Percentiles rank a stretch among this genome's conserved stretches.
These are phyloP conservation scores for Diploptera punctata DNA, from an alignment of 2,888 invertebrate species.

Conservation along the genomic window DNA sequence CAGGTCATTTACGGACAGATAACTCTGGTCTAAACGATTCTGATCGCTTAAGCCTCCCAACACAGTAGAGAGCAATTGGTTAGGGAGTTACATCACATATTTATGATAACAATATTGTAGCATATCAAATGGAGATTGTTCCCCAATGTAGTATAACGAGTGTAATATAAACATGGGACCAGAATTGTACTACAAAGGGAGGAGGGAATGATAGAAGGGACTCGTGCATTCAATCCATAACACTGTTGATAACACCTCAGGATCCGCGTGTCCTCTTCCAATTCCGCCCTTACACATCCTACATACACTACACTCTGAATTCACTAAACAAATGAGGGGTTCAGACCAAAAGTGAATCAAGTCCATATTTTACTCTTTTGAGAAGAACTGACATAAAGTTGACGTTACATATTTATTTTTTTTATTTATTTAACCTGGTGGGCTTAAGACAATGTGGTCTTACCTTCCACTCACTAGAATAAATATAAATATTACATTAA, in stretches of 20 bases:
- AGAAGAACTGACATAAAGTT: no score
- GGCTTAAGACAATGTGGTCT: no score
- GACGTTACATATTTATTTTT: no score
- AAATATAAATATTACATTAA: no score
- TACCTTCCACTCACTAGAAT: no score
- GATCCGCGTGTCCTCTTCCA: not conserved
- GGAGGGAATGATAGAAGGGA: not conserved
- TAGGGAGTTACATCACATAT: conserved; percentile 2
- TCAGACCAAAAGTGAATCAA: no score
- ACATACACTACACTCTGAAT: no score
- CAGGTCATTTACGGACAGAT: not conserved
- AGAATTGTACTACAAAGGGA: not conserved
- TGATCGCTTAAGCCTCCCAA: conserved; percentile 12
- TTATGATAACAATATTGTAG: conserved; percentile 21
- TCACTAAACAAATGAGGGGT: no score
- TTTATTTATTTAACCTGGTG: no score
- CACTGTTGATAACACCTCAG: conserved; percentile 12
- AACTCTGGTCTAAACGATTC: conserved; percentile 18
- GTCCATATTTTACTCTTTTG: no score
- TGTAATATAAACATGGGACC: conserved; percentile 16
- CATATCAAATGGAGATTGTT: conserved; percentile 24
- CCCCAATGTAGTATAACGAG: conserved; percentile 20
- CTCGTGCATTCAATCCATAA: conserved; percentile 1
- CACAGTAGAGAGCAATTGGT: conserved; percentile 1
- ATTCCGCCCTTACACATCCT: no score